Evolutionary conservation across 2,888 invertebrate genomes (phyloP), one percentile per base, ranked within the genome.

Genomic region (Cremastinae sp.): DNA sequence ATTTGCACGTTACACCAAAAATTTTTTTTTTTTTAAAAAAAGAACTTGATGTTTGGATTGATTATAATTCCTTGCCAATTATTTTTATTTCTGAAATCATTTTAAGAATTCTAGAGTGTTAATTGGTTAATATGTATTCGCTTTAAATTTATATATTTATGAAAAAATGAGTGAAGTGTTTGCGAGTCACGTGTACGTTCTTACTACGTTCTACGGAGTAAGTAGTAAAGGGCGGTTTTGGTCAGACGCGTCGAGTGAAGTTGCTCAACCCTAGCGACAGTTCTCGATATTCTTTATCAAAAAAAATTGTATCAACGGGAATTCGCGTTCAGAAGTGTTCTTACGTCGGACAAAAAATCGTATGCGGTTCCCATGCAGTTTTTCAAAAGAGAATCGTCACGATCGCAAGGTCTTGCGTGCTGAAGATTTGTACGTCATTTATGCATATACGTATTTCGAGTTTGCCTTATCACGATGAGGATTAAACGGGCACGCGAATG

Each of bases 401-500:
- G 28, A 35, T 28, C 47, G 59, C 70, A 47, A 56, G 55, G 14
- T 37, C 49, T 70, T 59, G 70, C 65, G 71, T 70, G 75, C 41
- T 53, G 39, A 37, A 14, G 45, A n/a, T 51, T 56, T 59, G 41
- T 39, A 53, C 53, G 47, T 45, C n/a, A 28, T 47, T 18, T 49
- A 10, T 53, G 49, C 35, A 18, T 53, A 56, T 18, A 28, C 37
- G 14, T 5, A 41, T 12, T n/a, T 41, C 10, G n/a, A 28, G 53
- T 70, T 53, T 59, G 53, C 47, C 64, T 70, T 70, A 66, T 75
- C 61, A 47, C 51, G 43, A 43, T 45, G 53, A 59, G 39, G 49
- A 70, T 55, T 37, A 70, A 70, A 55, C 53, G 41, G 28, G 45
- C 70, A 75, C 70, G 70, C 70, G 35, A 75, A 59, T 75, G 45